phyloP scores from a whole-genome alignment of 1,140 invertebrate genomes.

The Amyelois transitella region DNA sequence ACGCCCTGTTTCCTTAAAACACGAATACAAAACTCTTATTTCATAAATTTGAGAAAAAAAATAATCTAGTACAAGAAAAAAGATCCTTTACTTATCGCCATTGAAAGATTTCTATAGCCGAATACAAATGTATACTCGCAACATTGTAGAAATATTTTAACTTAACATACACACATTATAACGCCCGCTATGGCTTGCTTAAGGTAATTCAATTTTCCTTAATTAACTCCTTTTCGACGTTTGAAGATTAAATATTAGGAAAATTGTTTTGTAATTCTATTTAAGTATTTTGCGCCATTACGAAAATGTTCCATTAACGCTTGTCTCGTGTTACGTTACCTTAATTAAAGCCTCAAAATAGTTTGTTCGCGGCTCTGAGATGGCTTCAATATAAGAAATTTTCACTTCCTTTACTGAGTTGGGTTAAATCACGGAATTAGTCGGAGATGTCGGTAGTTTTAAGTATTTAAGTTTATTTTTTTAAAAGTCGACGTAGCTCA shows the following conservation, averaged over 20 bases:
- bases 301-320: not conserved
- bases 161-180: not conserved
- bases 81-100: too few species aligned
- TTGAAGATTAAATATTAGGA: not conserved
- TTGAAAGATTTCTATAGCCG: too few species aligned
- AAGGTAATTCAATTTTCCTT: not conserved
- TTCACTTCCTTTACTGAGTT: not conserved
- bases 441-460: too few species aligned
- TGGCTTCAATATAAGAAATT: not conserved
- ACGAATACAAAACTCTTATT: not conserved
- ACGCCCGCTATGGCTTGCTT: not conserved
- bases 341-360: not conserved
- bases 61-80: too few species aligned
- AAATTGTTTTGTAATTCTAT: not conserved
- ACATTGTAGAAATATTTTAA: too few species aligned
- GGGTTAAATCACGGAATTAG: too few species aligned
- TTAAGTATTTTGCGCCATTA: not conserved
- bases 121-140: too few species aligned
- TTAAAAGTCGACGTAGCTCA: too few species aligned
- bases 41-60: too few species aligned
- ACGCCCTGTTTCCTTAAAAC: slow-evolving; percentile 10
- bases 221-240: not conserved
- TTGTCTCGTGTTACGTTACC: not conserved
- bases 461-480: too few species aligned
- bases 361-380: not conserved